Evolutionary conservation across 2,113 vertebrate genomes (phyloP).

Genomic region (Hemibagrus wyckioides): DNA sequence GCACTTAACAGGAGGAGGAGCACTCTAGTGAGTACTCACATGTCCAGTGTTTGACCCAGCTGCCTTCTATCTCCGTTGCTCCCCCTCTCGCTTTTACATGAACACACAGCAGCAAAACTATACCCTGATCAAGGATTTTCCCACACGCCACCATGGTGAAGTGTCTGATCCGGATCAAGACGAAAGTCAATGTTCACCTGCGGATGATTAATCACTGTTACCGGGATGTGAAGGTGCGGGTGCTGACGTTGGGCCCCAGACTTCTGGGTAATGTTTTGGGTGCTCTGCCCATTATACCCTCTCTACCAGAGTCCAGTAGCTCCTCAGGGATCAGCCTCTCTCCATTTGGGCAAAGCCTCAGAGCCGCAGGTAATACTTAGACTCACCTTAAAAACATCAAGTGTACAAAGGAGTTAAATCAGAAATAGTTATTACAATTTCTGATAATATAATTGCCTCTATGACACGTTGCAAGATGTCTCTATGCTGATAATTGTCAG

Average conservation of each 20-base stretch:
- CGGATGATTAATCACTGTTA: slow-evolving; percentile 91
- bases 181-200: slow-evolving; percentile 87
- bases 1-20: slow-evolving; percentile 42
- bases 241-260: slow-evolving; percentile 84
- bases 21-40: slow-evolving; percentile 6
- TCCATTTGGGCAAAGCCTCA: slow-evolving; percentile 28
- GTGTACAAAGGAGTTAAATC: too few relatives aligned
- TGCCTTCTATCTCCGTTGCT: slow-evolving; percentile 13
- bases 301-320: slow-evolving; percentile 53
- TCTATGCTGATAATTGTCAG: background rate
- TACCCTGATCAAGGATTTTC: background rate
- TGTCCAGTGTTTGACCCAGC: slow-evolving; percentile 9
- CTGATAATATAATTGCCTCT: background rate
- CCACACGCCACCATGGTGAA: slow-evolving; percentile 80
- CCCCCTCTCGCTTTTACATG: background rate
- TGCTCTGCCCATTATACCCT: slow-evolving; percentile 67
- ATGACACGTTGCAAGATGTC: too few relatives aligned
- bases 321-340: slow-evolving; percentile 55
- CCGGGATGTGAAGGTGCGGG: slow-evolving; percentile 81
- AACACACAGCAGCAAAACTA: background rate
- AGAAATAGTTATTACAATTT: too few relatives aligned
- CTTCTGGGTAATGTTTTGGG: slow-evolving; percentile 80
- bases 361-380: slow-evolving; percentile 45
- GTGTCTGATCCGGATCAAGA: slow-evolving; percentile 87
- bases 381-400: background rate